Percentiles rank a stretch among this genome's conserved stretches.
phyloP scores from a whole-genome alignment of 2,888 invertebrate genomes.

The Pseudococcus viburni region DNA sequence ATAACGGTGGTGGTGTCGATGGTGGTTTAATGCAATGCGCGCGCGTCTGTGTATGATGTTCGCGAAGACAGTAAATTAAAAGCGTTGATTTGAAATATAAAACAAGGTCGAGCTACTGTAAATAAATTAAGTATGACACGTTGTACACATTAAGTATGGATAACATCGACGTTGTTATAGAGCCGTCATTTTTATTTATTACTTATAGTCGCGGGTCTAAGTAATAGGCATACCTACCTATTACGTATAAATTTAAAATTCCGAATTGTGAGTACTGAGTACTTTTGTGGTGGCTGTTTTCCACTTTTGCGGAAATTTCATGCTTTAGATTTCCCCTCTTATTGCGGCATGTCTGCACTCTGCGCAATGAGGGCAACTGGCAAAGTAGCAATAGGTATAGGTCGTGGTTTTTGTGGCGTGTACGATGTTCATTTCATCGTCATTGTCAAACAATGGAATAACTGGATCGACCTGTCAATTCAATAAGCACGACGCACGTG shows the following conservation, averaged over 20 bases:
- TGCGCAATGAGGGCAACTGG: not conserved
- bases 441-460: not conserved
- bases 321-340: not conserved
- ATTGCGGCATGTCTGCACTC: too few relatives aligned
- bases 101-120: constrained; percentile 65
- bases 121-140: constrained; percentile 59
- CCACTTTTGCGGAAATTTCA: not conserved
- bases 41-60: not conserved
- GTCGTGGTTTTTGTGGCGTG: not conserved
- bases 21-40: not conserved
- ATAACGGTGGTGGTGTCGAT: not conserved
- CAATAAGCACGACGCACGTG: too few relatives aligned
- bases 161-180: constrained; percentile 17
- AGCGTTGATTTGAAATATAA: constrained; percentile 65
- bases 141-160: constrained; percentile 46
- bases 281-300: too few relatives aligned
- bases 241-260: too few relatives aligned
- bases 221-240: too few relatives aligned
- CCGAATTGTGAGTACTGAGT: too few relatives aligned
- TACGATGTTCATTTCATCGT: not conserved
- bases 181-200: constrained; percentile 30
- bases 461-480: not conserved
- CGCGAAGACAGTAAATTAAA: constrained; percentile 61
- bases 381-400: too few relatives aligned
- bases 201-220: not conserved